Evolutionary conservation across 2,113 vertebrate genomes (phyloP).

Genomic region (Orthonyx spaldingii): DNA sequence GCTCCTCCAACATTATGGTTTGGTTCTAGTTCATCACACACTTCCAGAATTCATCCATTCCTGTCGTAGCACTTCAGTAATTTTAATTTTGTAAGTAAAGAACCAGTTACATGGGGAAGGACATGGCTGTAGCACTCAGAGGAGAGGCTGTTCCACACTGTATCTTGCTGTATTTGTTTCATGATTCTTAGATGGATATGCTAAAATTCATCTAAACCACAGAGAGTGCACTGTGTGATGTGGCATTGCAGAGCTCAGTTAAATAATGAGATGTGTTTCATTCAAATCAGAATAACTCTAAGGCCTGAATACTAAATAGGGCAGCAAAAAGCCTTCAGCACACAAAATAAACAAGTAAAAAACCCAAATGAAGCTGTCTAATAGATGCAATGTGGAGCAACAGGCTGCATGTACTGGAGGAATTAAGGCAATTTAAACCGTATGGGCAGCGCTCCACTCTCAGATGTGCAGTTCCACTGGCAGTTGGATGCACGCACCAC

Average conservation of each 20-base stretch:
- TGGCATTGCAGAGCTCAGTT: slow-evolving; percentile 29
- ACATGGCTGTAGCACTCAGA: background rate
- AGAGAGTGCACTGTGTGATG: background rate
- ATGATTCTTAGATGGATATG: background rate
- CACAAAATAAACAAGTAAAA: slow-evolving; percentile 43
- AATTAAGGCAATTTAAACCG: slow-evolving; percentile 60
- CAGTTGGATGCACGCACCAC: background rate
- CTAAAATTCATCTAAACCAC: slow-evolving; percentile 9
- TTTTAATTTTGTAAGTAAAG: background rate
- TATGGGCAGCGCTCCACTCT: slow-evolving; percentile 26
- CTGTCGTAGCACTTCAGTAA: background rate
- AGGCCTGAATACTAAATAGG: slow-evolving; percentile 39
- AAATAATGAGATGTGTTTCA: slow-evolving; percentile 32
- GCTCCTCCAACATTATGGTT: background rate
- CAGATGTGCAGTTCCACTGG: background rate
- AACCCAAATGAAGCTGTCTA: slow-evolving; percentile 49
- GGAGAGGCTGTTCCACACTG: background rate
- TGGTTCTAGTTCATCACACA: background rate
- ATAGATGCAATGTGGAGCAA: slow-evolving; percentile 50
- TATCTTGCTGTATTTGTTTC: background rate
- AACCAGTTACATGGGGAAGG: background rate
- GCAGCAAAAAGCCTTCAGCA: slow-evolving; percentile 45
- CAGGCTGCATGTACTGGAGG: slow-evolving; percentile 40
- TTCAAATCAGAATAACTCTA: slow-evolving; percentile 37
- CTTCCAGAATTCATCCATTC: background rate